Evolutionary conservation across 2,888 invertebrate species (phyloP).

Genomic region (Lepidonotus clava): DNA sequence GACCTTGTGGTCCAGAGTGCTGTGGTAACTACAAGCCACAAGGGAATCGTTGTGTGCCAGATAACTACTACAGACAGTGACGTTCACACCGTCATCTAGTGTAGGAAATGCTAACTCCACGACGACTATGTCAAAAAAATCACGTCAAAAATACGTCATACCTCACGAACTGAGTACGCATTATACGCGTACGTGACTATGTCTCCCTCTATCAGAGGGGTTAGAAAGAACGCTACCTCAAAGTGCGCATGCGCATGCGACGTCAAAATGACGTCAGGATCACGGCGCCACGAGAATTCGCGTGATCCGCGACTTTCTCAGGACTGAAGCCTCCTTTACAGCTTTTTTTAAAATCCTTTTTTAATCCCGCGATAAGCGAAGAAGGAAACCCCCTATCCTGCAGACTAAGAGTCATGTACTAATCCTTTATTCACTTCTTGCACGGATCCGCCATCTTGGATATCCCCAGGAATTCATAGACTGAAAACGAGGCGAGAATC

Average conservation of each 20-base stretch:
- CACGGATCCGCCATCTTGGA: no score
- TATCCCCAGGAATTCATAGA: no score
- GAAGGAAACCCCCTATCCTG: no score
- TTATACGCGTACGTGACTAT: background rate
- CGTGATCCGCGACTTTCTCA: conserved; percentile 35
- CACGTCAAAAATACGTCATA: background rate
- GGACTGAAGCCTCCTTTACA: background rate
- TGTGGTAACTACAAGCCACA: conserved; percentile 14
- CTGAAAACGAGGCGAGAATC: no score
- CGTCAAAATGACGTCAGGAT: background rate
- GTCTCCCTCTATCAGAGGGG: background rate
- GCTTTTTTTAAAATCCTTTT: no score
- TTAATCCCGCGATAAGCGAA: no score
- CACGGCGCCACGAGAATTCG: background rate
- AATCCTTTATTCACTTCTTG: no score
- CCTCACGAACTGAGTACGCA: background rate
- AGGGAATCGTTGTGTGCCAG: background rate
- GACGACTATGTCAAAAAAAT: background rate
- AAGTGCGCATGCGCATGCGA: background rate
- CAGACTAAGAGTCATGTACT: conserved; percentile 13
- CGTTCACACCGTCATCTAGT: background rate
- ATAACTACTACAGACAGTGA: background rate
- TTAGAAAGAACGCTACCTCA: conserved; percentile 30
- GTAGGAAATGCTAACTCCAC: background rate
- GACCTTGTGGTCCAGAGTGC: conserved; percentile 44